Evolutionary conservation across 2,797 vertebrate genomes (phyloP).

Genomic region (Brachyalestes nurse): DNA sequence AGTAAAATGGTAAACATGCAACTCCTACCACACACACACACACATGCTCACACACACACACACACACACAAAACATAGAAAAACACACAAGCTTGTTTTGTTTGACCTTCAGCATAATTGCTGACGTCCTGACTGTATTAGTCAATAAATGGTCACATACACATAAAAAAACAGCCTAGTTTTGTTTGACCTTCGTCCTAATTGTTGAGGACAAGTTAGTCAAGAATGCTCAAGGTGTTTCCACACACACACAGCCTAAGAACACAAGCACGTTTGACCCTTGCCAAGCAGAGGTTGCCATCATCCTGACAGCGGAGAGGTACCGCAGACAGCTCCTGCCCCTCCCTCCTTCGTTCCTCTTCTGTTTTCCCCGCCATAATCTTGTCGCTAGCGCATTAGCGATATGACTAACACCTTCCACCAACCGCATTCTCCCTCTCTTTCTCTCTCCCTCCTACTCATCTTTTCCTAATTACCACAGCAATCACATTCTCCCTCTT

Average conservation of each 20-base stretch:
- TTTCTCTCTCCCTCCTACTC: slow-evolving; percentile 59
- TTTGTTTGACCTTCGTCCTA: slow-evolving; percentile 4
- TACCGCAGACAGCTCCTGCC: slow-evolving; percentile 31
- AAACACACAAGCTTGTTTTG: neutral
- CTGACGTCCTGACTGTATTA: neutral
- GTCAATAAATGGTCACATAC: neutral
- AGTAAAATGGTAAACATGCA: too few species aligned
- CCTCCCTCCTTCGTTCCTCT: slow-evolving; percentile 59
- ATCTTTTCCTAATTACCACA: slow-evolving; percentile 74
- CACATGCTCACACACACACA: too few species aligned
- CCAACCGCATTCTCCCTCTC: slow-evolving; percentile 63
- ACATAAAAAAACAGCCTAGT: neutral
- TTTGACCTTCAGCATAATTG: slow-evolving; percentile 4
- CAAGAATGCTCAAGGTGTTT: neutral
- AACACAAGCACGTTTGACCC: neutral
- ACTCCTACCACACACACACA: too few species aligned
- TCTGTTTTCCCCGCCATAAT: slow-evolving; percentile 72
- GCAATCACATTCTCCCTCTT: slow-evolving; percentile 72
- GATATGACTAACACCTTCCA: slow-evolving; percentile 73
- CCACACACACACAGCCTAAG: neutral
- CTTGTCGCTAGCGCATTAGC: slow-evolving; percentile 66
- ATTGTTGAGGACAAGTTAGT: too few species aligned
- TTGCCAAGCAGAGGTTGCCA: neutral
- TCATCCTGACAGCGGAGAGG: slow-evolving; percentile 9
- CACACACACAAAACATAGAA: too few species aligned